Conservation (phyloP, 2,113 vertebrate species). For the human (Homo sapiens) region DNA sequence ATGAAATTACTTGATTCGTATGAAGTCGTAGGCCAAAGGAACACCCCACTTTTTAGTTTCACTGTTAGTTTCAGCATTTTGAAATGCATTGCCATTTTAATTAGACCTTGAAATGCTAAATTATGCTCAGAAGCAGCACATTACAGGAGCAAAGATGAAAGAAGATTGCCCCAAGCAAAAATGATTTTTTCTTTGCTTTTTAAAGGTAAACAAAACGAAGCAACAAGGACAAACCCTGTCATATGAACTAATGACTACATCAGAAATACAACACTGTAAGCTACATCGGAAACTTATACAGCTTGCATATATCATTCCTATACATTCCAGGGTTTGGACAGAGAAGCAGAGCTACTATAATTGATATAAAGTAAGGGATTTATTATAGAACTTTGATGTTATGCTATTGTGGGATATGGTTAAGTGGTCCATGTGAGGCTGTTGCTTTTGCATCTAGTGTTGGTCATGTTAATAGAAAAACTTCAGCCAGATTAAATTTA, state of each 20-base stretch:
- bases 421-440: neutral
- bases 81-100: conserved; percentile 36
- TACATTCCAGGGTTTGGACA: neutral
- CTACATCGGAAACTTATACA: neutral
- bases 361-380: neutral
- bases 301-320: neutral
- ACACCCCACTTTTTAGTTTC: neutral
- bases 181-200: neutral
- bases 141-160: neutral
- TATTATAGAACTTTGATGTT: neutral
- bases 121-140: neutral
- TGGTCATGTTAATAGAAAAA: neutral
- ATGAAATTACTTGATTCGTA: neutral
- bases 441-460: neutral
- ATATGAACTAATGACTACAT: neutral
- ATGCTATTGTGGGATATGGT: neutral
- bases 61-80: conserved; percentile 22
- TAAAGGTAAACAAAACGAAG: conserved; percentile 41
- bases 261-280: neutral
- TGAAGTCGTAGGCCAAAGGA: conserved; percentile 24
- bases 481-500: too few relatives aligned
- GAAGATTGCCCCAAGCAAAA: neutral
- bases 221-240: neutral
- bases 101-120: conserved; percentile 4
- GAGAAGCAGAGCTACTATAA: neutral